phyloP scores from a whole-genome alignment of 2,888 invertebrate genomes.

The Melitaea athalia region DNA sequence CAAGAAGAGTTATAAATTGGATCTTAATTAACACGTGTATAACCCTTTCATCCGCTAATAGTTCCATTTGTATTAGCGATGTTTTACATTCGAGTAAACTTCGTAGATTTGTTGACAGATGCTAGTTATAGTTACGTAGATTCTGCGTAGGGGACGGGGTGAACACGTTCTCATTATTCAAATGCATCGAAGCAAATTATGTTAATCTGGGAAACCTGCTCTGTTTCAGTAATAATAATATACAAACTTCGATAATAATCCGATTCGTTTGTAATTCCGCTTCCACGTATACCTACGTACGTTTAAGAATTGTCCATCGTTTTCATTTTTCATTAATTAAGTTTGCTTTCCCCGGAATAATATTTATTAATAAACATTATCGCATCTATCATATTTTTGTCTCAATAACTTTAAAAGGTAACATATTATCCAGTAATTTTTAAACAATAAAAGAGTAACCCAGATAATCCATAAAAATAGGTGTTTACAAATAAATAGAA shows the following conservation, averaged over 20 bases:
- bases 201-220: conserved; percentile 80
- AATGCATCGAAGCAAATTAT: conserved; percentile 82
- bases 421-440: too few relatives aligned
- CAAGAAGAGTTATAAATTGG: conserved; percentile 3
- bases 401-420: too few relatives aligned
- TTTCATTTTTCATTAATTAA: neutral
- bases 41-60: conserved; percentile 25
- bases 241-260: conserved; percentile 66
- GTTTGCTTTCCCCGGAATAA: too few relatives aligned
- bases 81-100: conserved; percentile 38
- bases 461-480: too few relatives aligned
- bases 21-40: neutral
- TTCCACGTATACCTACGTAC: neutral
- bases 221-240: conserved; percentile 80
- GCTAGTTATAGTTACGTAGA: conserved; percentile 31
- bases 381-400: too few relatives aligned
- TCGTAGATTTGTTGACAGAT: conserved; percentile 35
- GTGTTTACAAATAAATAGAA: too few relatives aligned
- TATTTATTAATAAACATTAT: too few relatives aligned
- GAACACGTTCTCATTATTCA: conserved; percentile 80
- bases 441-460: too few relatives aligned
- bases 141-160: conserved; percentile 49
- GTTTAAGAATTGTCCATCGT: neutral
- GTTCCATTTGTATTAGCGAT: conserved; percentile 22
- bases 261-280: conserved; percentile 34